Conservation (phyloP, 2,888 invertebrate genomes). For the Macrosiphum euphorbiae region DNA sequence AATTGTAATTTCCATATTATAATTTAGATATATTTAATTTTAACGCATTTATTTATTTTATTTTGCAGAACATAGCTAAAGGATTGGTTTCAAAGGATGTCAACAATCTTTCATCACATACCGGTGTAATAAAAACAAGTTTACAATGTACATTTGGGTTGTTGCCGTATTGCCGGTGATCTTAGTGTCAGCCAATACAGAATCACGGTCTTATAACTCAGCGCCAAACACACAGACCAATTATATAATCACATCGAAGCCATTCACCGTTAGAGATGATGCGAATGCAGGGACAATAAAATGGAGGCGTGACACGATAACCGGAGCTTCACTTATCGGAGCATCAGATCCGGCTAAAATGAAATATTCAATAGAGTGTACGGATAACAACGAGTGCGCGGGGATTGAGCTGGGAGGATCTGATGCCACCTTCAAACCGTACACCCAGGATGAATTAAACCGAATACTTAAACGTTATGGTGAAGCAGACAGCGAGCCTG, state of each 20-base stretch:
- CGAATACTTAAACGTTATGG: conserved; percentile 67
- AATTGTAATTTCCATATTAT: background rate
- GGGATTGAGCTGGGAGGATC: conserved; percentile 66
- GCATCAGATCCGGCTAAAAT: conserved; percentile 60
- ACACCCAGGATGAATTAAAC: conserved; percentile 70
- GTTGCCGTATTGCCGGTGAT: conserved; percentile 34
- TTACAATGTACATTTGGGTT: conserved; percentile 38
- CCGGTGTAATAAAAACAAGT: conserved; percentile 37
- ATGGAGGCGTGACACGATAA: conserved; percentile 61
- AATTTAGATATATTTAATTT: background rate
- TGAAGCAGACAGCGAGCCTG: conserved; percentile 63
- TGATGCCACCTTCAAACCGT: conserved; percentile 72
- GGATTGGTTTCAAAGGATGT: conserved; percentile 58
- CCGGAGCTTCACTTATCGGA: conserved; percentile 52
- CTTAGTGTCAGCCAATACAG: conserved; percentile 48
- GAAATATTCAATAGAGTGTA: conserved; percentile 57
- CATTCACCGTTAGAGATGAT: conserved; percentile 64
- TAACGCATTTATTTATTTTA: background rate
- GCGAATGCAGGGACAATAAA: conserved; percentile 57
- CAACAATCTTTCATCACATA: conserved; percentile 32
- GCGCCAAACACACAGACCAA: conserved; percentile 60
- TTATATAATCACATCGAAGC: conserved; percentile 65
- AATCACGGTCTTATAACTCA: conserved; percentile 44
- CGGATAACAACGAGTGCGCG: conserved; percentile 66
- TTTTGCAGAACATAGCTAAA: conserved; percentile 28